Conservation (phyloP, 1,140 invertebrate species). For the Oscheius sp. region DNA sequence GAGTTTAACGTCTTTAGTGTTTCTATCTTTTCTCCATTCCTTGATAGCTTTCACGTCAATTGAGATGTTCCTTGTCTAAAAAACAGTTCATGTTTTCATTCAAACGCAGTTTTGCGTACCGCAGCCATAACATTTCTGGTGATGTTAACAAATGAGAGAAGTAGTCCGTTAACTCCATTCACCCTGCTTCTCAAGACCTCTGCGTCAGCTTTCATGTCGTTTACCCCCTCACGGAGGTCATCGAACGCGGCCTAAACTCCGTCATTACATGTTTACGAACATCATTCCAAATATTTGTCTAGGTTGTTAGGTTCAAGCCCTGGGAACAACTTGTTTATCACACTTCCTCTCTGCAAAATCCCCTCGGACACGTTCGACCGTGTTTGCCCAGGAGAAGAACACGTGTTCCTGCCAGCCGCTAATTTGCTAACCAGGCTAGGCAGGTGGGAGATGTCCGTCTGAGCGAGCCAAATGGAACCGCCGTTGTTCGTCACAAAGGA, state of each 20-base stretch:
- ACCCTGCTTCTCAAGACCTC: background rate
- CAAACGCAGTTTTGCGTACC: background rate
- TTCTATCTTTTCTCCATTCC: slow-evolving; percentile 16
- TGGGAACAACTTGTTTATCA: slow-evolving; percentile 43
- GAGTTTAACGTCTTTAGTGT: background rate
- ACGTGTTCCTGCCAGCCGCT: background rate
- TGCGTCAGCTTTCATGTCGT: too few species aligned
- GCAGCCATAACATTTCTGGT: background rate
- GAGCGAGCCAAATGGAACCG: slow-evolving; percentile 46
- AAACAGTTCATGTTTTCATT: background rate
- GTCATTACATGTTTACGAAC: too few species aligned
- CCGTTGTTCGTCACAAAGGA: slow-evolving; percentile 44
- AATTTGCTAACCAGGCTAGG: slow-evolving; percentile 44
- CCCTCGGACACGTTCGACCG: slow-evolving; percentile 3
- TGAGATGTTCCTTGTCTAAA: slow-evolving; percentile 18
- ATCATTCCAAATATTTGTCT: background rate
- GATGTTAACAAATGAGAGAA: background rate
- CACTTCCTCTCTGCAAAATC: slow-evolving; percentile 46
- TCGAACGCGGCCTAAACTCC: background rate
- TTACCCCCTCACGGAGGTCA: background rate
- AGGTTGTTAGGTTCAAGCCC: background rate
- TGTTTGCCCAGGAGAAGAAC: slow-evolving; percentile 17
- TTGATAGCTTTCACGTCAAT: background rate
- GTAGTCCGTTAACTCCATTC: background rate
- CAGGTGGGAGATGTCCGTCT: slow-evolving; percentile 47